Evolutionary conservation across 2,888 invertebrate species (phyloP).

Genomic region (Noctua pronuba): DNA sequence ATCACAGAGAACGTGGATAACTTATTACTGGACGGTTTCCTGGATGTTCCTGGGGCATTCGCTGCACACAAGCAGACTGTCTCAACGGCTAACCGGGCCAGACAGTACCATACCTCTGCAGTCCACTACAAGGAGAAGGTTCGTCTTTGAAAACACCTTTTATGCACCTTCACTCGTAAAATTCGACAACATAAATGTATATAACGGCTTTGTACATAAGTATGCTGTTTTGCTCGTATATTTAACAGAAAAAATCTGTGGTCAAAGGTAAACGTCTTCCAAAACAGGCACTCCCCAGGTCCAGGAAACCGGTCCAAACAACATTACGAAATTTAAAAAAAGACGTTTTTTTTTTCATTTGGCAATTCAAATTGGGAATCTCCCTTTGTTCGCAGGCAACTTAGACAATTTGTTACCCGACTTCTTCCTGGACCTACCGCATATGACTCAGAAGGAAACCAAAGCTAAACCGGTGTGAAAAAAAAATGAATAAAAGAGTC

Average conservation of each 20-base stretch:
- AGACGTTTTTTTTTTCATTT: slow-evolving; percentile 42
- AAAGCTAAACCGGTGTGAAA: slow-evolving; percentile 80
- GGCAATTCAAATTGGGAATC: slow-evolving; percentile 67
- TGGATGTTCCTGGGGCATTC: slow-evolving; percentile 80
- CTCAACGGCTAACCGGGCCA: slow-evolving; percentile 63
- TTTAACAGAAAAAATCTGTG: slow-evolving; percentile 47
- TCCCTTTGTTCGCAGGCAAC: slow-evolving; percentile 89
- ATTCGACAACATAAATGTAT: not conserved
- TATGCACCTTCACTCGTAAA: not conserved
- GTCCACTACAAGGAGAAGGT: slow-evolving; percentile 82
- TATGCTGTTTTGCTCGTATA: not conserved
- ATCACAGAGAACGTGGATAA: slow-evolving; percentile 86
- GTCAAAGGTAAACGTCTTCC: slow-evolving; percentile 60
- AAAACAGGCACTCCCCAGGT: slow-evolving; percentile 27
- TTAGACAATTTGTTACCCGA: slow-evolving; percentile 94
- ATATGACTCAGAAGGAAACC: slow-evolving; percentile 64
- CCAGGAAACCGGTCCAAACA: slow-evolving; percentile 58
- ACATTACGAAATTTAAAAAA: slow-evolving; percentile 42
- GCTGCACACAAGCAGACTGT: slow-evolving; percentile 68
- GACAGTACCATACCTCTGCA: slow-evolving; percentile 84
- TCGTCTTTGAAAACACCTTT: slow-evolving; percentile 66
- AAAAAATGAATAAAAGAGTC: slow-evolving; percentile 49
- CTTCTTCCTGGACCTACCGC: slow-evolving; percentile 94
- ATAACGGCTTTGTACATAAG: slow-evolving; percentile 6
- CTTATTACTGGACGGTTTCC: slow-evolving; percentile 87